Evolutionary conservation across 2,797 vertebrate genomes (phyloP), one percentile per base, ranked within the genome.

Genomic region (Dendrocincla tyrannina): DNA sequence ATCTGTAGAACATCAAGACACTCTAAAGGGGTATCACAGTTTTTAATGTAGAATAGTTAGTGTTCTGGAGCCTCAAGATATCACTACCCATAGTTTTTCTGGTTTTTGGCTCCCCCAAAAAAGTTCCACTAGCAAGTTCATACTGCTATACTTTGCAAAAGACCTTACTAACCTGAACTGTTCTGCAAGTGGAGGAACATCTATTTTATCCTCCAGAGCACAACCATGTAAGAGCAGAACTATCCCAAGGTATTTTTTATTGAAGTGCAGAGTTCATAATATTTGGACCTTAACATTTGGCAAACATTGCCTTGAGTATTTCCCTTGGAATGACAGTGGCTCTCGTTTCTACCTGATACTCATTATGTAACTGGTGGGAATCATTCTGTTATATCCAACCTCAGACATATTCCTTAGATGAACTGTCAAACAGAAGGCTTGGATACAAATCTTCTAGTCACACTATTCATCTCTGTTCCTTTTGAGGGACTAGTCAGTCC

Each of bases 61-160:
- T 78, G 39, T 69, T 86, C 20, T 18, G 19, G 46, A 79, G 24
- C 32, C 19, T 64, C 24, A 27, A 56, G 23, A 37, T 11, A 35
- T 25, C 63, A 64, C 5, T 59, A 47, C 18, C 9, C 25, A 4
- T 25, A 20, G 22, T 76, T 88, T 88, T 73, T 11, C 55, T 39
- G 69, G 0, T 0, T 62, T 94, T 67, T 59, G 1, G 10, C 30
- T 39, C 30, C 2, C 4, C 7, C 8, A 17, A 50, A 84, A 80
- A 82, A 77, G 42, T 55, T 76, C 32, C 1, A 1, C 47, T 41
- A n/a, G 20, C 19, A 63, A 60, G 24, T 67, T 67, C 1, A 0
- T 32, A 10, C 4, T 66, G 12, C 28, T 78, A 1, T 42, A 6
- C 27, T 90, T 79, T 56, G 14, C 32, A 37, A 76, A 56, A 74